Conservation (phyloP, 2,113 vertebrate species). For the Lepus timidus region DNA sequence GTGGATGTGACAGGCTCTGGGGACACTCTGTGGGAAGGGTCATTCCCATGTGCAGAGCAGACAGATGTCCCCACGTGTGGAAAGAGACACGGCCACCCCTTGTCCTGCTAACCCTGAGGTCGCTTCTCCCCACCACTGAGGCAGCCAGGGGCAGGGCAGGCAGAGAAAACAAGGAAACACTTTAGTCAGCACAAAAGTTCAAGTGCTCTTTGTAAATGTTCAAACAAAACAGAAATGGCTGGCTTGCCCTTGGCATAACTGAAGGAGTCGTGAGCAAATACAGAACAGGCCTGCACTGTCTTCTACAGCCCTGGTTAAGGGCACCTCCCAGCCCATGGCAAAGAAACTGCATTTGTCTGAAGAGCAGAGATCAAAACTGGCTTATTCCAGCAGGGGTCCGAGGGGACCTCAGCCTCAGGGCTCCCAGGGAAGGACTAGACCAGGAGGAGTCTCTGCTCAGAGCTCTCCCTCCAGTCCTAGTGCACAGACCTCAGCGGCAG, state of each 20-base stretch:
- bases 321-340: background rate
- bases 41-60: background rate
- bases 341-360: conserved; percentile 63
- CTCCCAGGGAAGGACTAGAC: background rate
- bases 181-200: conserved; percentile 57
- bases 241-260: conserved; percentile 49
- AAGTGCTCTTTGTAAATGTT: conserved; percentile 49
- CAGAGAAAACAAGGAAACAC: background rate
- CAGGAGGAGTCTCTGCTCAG: conserved; percentile 6
- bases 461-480: conserved; percentile 79
- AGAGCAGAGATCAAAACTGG: conserved; percentile 59
- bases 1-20: background rate
- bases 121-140: background rate
- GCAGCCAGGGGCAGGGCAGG: background rate
- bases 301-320: conserved; percentile 8
- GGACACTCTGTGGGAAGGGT: background rate
- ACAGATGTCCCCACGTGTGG: background rate
- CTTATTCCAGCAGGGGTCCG: conserved; percentile 20
- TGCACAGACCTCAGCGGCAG: conserved; percentile 32
- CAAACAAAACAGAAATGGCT: background rate
- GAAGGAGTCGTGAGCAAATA: conserved; percentile 55
- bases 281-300: conserved; percentile 60
- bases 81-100: background rate
- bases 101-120: background rate
- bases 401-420: background rate